phyloP scores from a whole-genome alignment of 2,888 invertebrate species.

The Dicyrtomina minuta region DNA sequence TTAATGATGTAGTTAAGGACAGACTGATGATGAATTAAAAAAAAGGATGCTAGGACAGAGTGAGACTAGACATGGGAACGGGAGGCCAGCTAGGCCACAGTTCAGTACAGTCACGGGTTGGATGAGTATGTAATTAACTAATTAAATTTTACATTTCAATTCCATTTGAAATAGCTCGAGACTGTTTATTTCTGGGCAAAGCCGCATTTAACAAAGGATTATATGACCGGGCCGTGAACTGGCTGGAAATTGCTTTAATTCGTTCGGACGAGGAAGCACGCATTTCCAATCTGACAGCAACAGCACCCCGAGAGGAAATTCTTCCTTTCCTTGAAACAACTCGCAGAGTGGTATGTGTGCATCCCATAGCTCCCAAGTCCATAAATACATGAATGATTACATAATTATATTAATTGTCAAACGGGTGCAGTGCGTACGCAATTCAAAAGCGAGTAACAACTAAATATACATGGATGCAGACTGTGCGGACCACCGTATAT shows the following conservation, averaged over 20 bases:
- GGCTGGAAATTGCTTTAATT: slow-evolving; percentile 55
- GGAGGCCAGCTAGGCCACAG: no score
- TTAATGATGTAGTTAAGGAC: no score
- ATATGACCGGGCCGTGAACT: slow-evolving; percentile 55
- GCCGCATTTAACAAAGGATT: slow-evolving; percentile 56
- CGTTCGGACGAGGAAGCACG: slow-evolving; percentile 53
- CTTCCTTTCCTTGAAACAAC: slow-evolving; percentile 55
- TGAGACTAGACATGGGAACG: no score
- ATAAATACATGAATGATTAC: neutral
- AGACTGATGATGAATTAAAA: no score
- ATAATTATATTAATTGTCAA: neutral
- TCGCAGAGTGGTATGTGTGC: slow-evolving; percentile 55
- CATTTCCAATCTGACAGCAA: neutral
- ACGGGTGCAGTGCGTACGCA: no score
- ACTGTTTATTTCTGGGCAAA: slow-evolving; percentile 56
- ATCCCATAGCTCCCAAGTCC: neutral
- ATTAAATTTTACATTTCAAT: no score
- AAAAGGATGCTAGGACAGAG: no score
- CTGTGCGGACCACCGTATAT: no score
- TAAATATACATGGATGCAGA: no score
- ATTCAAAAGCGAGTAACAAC: no score
- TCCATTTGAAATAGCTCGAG: slow-evolving; percentile 53
- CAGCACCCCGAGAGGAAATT: slow-evolving; percentile 53
- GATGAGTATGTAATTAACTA: no score
- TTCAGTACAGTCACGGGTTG: no score